Percentiles rank a stretch among this genome's conserved stretches.
These are phyloP conservation scores for Caenorhabditis sp. DNA, from an alignment of 2,888 invertebrate species.

Conservation along the genomic window DNA sequence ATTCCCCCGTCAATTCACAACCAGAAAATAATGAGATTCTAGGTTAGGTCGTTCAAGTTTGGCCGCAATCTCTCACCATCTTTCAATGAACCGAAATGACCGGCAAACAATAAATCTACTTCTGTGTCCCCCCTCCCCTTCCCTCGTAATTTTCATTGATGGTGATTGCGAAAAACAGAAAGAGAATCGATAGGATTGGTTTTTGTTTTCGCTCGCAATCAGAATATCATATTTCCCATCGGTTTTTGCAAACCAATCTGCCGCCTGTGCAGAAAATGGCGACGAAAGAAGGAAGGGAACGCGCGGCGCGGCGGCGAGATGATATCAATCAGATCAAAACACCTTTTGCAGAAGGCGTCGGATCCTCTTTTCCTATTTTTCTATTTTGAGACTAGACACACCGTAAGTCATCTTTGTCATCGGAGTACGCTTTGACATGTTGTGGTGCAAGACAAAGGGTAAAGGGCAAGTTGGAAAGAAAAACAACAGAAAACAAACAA, in stretches of 20 bases:
- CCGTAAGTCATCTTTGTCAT: no score
- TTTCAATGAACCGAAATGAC: not conserved
- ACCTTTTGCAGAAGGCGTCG: conserved; percentile 42
- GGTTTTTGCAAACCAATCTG: conserved; percentile 13
- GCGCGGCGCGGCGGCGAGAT: no score
- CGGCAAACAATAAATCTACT: conserved; percentile 29
- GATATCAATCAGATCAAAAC: conserved; percentile 45
- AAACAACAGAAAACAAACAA: not conserved
- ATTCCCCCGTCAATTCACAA: conserved; percentile 3
- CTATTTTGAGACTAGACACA: conserved; percentile 3
- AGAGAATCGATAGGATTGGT: not conserved
- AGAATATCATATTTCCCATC: conserved; percentile 27
- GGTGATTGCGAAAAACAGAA: no score
- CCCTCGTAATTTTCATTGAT: not conserved
- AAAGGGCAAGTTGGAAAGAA: no score
- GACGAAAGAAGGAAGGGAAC: no score
- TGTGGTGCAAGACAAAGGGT: no score
- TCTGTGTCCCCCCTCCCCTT: not conserved
- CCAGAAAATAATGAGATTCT: conserved; percentile 50
- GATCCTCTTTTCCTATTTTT: conserved; percentile 1
- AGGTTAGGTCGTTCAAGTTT: conserved; percentile 18
- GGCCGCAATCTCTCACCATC: conserved; percentile 21
- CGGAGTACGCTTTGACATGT: no score
- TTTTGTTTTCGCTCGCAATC: conserved; percentile 11
- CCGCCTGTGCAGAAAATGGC: conserved; percentile 8